Evolutionary conservation across 2,113 vertebrate species (phyloP), one percentile per base, ranked within the genome.

Genomic region (Chaetura pelagica): DNA sequence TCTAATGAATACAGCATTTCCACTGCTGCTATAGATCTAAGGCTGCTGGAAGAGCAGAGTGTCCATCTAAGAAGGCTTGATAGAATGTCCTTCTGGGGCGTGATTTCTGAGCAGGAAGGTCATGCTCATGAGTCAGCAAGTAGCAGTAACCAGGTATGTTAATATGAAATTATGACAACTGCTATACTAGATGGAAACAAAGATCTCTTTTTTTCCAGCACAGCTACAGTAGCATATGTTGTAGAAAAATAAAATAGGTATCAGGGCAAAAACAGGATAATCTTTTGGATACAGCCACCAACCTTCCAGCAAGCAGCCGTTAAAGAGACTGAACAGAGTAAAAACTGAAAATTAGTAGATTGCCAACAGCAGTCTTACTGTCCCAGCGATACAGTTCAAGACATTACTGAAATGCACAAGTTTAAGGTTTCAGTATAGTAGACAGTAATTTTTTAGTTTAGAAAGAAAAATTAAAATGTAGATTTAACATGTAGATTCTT

Each of bases 171-270:
- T 54, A 74, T 24, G 12, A 77, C 14, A 91, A 24, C 24, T 75
- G 19, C 42, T 21, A 30, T n/a, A 27, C 16, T 44, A 30, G 11
- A 54, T 3, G 1, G 0, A 89, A 91, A 67, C 54, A 51, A 81
- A 84, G 7, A 21, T 49, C 21, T 26, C 1, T 23, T 21, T 73
- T 73, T 66, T 49, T 5, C 59, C 11, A 14, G 3, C 24, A 57
- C 19, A 76, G 49, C 16, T 29, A 42, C 12, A 64, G 15, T 2
- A 52, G 15, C 2, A 29, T 1, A 3, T 6, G 4, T 2, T 44
- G 5, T 16, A 55, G 59, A 48, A 64, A 46, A 76, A 27, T 15
- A 80, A 30, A 7, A 62, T 2, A 49, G 17, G 30, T 66, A 76
- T 34, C 7, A 38, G 16, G 10, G 24, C 4, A 78, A 73, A 62